These are phyloP conservation scores for Sicus ferrugineus DNA, from an alignment of 2,888 invertebrate species.

Conservation along the genomic window DNA sequence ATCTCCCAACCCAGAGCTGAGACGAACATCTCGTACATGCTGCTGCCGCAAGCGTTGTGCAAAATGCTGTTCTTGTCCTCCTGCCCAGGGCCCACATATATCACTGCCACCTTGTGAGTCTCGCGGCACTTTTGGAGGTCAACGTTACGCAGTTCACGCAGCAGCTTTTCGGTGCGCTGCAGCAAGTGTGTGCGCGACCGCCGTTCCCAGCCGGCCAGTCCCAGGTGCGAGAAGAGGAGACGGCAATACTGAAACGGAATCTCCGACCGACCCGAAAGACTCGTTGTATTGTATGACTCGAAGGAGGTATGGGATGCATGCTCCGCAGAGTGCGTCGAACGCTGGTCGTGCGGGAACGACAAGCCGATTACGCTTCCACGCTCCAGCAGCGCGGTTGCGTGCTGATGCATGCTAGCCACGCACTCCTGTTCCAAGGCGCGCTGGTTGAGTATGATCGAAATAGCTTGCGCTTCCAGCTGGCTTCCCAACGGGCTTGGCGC, in stretches of 20 bases:
- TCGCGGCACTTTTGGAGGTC: conserved; percentile 92
- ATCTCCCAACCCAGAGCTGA: conserved; percentile 76
- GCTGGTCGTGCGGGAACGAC: conserved; percentile 50
- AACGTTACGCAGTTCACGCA: conserved; percentile 90
- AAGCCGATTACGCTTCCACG: conserved; percentile 29
- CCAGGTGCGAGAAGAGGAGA: conserved; percentile 89
- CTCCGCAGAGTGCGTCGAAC: conserved; percentile 49
- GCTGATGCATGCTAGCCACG: conserved; percentile 62
- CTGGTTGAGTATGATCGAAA: conserved; percentile 84
- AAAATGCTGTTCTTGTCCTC: conserved; percentile 94
- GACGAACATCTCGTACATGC: conserved; percentile 87
- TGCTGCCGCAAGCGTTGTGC: conserved; percentile 88
- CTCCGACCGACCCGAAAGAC: conserved; percentile 65
- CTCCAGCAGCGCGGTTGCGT: conserved; percentile 38
- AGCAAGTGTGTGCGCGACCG: conserved; percentile 84
- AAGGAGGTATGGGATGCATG: conserved; percentile 59
- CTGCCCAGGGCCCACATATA: conserved; percentile 97
- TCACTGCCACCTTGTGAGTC: conserved; percentile 96
- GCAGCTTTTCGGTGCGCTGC: conserved; percentile 85
- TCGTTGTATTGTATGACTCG: conserved; percentile 63
- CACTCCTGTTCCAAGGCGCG: conserved; percentile 84
- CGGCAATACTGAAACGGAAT: conserved; percentile 86
- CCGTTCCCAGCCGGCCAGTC: conserved; percentile 89
- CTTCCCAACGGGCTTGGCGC: conserved; percentile 77
- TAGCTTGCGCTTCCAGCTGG: conserved; percentile 84